phyloP scores from a whole-genome alignment of 2,797 vertebrate species.

The Myripristis murdjan region DNA sequence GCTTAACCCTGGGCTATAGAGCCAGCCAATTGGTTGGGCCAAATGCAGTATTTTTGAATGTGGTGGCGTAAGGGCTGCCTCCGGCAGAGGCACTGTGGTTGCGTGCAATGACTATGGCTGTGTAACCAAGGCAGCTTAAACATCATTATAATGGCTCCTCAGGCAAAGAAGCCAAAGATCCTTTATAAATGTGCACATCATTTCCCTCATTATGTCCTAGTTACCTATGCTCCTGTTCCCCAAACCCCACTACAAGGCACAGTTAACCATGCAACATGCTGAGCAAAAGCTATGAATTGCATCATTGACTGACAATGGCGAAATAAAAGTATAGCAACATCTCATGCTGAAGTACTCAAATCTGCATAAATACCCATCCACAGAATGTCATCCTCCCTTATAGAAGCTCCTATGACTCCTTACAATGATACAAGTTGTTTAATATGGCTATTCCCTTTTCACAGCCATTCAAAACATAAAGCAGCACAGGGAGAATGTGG shows the following conservation, averaged over 20 bases:
- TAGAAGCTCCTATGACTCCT: background rate
- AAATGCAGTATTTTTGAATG: conserved; percentile 79
- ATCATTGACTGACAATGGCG: background rate
- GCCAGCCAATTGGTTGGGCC: conserved; percentile 69
- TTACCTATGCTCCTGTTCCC: conserved; percentile 58
- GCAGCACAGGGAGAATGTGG: conserved; percentile 69
- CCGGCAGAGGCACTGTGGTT: conserved; percentile 71
- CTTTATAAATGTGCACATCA: conserved; percentile 68
- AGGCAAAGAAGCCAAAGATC: conserved; percentile 73
- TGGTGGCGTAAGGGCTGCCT: conserved; percentile 72
- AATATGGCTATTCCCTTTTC: conserved; percentile 61
- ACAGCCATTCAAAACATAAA: conserved; percentile 63
- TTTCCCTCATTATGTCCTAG: conserved; percentile 68
- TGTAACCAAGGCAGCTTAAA: conserved; percentile 70
- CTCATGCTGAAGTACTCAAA: conserved; percentile 8
- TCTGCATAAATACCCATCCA: conserved; percentile 32
- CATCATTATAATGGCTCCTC: conserved; percentile 80
- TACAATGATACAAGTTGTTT: conserved; percentile 56
- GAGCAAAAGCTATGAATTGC: conserved; percentile 11
- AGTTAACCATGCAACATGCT: conserved; percentile 39
- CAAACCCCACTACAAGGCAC: conserved; percentile 38
- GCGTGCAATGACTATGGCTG: conserved; percentile 70
- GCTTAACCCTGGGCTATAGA: conserved; percentile 79
- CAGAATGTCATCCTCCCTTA: conserved; percentile 4
- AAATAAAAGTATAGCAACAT: conserved; percentile 17